phyloP scores from a whole-genome alignment of 2,797 vertebrate species.

The Alcedo quadribrachys region DNA sequence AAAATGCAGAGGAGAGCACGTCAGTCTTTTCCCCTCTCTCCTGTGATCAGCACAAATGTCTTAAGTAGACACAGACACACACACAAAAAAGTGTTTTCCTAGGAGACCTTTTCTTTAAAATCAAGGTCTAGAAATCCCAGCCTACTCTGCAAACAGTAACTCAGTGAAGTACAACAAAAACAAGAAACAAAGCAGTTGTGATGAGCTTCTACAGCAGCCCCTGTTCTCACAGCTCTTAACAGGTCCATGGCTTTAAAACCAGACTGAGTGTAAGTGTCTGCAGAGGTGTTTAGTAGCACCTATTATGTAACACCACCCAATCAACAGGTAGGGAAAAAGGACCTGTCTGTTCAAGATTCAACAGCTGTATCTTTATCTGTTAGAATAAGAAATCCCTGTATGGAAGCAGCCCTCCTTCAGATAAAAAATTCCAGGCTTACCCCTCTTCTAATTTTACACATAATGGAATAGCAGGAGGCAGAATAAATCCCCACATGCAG shows the following conservation, averaged over 20 bases:
- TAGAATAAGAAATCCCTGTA: not conserved
- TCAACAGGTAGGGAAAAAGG: constrained; percentile 1
- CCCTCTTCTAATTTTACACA: not conserved
- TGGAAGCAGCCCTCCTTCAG: not conserved
- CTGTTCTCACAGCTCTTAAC: not conserved
- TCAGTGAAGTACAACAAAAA: not conserved
- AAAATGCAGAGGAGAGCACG: not conserved
- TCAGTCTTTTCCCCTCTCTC: not conserved
- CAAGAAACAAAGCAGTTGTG: not conserved
- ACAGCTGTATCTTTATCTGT: not conserved
- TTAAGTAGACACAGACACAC: not conserved
- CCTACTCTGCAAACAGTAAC: not conserved
- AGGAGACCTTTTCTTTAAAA: not conserved
- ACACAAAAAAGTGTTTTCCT: not conserved
- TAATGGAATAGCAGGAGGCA: not conserved
- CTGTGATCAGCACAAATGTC: not conserved
- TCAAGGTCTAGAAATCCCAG: not conserved
- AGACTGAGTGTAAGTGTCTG: not conserved
- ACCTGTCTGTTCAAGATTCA: constrained; percentile 29
- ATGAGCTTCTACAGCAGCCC: not conserved
- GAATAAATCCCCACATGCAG: not conserved
- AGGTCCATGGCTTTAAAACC: not conserved
- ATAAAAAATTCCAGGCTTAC: not conserved
- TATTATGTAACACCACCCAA: constrained; percentile 34
- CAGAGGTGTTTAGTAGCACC: constrained; percentile 27